Evolutionary conservation across 2,797 vertebrate species (phyloP), one percentile per base, ranked within the genome.

Genomic region (Yasuhikotakia modesta): DNA sequence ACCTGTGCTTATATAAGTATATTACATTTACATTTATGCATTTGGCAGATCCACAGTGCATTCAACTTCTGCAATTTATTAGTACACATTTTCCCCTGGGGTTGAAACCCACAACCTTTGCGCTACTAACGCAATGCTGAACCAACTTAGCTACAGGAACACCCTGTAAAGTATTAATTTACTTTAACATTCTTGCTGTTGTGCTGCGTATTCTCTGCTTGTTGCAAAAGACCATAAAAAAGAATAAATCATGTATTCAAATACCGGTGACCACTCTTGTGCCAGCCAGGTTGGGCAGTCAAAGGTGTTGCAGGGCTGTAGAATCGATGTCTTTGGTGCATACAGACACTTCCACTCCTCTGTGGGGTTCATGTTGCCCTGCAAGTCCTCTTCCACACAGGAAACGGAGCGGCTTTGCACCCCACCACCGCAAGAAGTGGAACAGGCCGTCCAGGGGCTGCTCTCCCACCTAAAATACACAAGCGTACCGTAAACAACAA

Each of bases 301-400:
- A 79, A 95, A 99, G 84, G 95, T 86, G 91, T 98, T 99, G 91
- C 97, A 99, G 80, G 96, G 95, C 88, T 97, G 97, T 76, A 96
- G 85, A 85, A 95, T 89, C 63, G 95, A 92, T 8, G 94, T 95
- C 92, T 97, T 98, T 66, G 95, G 92, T 60, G 94, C 93, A 82
- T 99, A 99, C 89, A 97, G 95, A 91, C 97, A 99, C 89, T 99
- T 99, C 97, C 97, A 99, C 85, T 99, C 97, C 72, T 99, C 97
- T 0, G 96, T 93, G 0, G 94, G 87, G 65, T 93, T 96, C 86
- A 97, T 89, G 84, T 88, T 92, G 1, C 97, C 97, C 83, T 98
- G 96, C 89, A 99, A 95, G 89, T 99, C 97, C 85, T 99, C 97
- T 88, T 99, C 97, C 84, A 99, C 97, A 78, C 97, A 99, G 22